Conservation (phyloP, 2,888 invertebrate species). For the Agonopterix subpropinquella region DNA sequence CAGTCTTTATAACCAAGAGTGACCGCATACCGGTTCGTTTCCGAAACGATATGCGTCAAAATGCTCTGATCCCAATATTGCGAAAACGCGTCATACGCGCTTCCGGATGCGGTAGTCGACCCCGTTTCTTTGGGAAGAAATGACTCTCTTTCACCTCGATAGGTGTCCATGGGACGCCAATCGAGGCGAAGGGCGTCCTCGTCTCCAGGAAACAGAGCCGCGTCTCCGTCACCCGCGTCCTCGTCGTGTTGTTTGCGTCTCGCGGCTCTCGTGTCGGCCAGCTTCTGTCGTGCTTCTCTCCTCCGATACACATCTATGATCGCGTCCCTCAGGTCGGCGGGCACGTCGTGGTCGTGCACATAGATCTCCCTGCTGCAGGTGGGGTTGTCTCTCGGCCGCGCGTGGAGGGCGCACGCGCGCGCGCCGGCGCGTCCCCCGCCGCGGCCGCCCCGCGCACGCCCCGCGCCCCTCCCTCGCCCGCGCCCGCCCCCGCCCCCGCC, state of each 20-base stretch:
- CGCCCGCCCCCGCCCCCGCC: too few relatives aligned
- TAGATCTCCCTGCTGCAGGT: too few relatives aligned
- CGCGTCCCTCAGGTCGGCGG: not conserved
- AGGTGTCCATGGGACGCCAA: not conserved
- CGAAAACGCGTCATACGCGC: conserved; percentile 7
- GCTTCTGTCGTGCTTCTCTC: not conserved
- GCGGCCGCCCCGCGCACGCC: too few relatives aligned
- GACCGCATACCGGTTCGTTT: conserved; percentile 10
- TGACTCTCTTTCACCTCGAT: not conserved
- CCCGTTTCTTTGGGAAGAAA: not conserved
- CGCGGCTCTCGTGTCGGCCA: too few relatives aligned
- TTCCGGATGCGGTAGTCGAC: not conserved
- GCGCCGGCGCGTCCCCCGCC: too few relatives aligned
- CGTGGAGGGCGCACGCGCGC: too few relatives aligned
- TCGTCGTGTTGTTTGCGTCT: not conserved
- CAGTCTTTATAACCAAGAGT: not conserved
- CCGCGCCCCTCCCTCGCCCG: too few relatives aligned
- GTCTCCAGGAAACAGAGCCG: conserved; percentile 1
- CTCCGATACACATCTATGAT: not conserved
- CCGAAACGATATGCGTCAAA: conserved; percentile 1
- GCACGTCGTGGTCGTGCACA: not conserved
- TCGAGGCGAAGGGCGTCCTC: not conserved
- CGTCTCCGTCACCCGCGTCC: not conserved
- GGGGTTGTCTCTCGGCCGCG: too few relatives aligned
- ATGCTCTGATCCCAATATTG: conserved; percentile 9